Conservation (phyloP, 2,113 vertebrate species). For the Pteronura brasiliensis region DNA sequence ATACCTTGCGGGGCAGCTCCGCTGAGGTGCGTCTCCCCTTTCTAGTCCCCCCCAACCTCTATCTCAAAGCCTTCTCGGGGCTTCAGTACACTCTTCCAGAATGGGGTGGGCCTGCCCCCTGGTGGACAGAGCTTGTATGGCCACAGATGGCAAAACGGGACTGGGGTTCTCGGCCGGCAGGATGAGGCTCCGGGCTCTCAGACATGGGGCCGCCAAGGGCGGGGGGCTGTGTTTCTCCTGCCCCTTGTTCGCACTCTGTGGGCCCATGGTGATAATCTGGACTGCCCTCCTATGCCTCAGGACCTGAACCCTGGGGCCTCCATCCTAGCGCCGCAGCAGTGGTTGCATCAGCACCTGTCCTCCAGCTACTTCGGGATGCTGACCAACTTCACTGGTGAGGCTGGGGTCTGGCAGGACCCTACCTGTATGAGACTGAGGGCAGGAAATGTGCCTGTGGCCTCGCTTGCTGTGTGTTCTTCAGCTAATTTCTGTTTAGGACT, state of each 20-base stretch:
- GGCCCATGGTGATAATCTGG: neutral
- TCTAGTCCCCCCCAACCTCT: neutral
- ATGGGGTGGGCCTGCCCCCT: slow-evolving; percentile 32
- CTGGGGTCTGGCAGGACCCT: neutral
- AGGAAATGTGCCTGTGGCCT: neutral
- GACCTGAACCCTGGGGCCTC: slow-evolving; percentile 69
- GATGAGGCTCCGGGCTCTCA: neutral
- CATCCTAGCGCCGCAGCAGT: slow-evolving; percentile 77
- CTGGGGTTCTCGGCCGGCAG: accelerated
- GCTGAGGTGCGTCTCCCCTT: slow-evolving; percentile 47
- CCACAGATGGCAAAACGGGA: neutral
- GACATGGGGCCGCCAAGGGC: neutral
- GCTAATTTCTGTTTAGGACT: neutral
- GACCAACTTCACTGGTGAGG: slow-evolving; percentile 75
- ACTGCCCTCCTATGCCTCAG: neutral
- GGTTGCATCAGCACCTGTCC: slow-evolving; percentile 70
- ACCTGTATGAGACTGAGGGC: neutral
- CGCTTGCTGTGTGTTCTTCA: neutral
- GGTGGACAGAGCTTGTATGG: slow-evolving; percentile 20
- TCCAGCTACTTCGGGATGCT: slow-evolving; percentile 63
- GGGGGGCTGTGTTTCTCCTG: neutral
- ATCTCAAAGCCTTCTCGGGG: neutral
- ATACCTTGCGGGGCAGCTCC: slow-evolving; percentile 30
- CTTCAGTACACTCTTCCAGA: neutral
- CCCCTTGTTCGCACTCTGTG: too few species aligned